Evolutionary conservation across 1,140 invertebrate genomes (phyloP), one percentile per base, ranked within the genome.

Genomic region (Scaptomyza montana): DNA sequence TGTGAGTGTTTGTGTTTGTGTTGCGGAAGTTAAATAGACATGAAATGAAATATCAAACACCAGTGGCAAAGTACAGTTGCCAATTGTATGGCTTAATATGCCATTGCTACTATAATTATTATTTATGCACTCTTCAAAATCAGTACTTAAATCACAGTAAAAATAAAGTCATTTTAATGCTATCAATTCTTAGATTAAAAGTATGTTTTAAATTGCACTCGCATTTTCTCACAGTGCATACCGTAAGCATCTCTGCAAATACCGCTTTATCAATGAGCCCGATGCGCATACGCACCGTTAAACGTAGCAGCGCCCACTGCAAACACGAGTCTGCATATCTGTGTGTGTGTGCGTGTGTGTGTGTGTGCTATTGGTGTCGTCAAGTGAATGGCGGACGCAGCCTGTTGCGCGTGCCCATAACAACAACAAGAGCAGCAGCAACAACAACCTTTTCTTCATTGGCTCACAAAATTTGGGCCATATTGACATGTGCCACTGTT

Each of bases 381-480:
- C 79, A 72, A 72, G 74, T 75, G 68, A 75, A 75, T 75, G 73
- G 73, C 43, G 60, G 54, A 64, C 67, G 33, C 71, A 60, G 16
- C 16, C 16, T 16, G 16, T 16, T 16, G 16, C 16, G 16, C 16
- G 16, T 16, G 16, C 16, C 16, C 16, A 16, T 16, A 16, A 16
- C 50, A 68, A 60, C 57, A 70, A 45, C 74, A n/a, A n/a, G n/a
- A n/a, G n/a, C n/a, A n/a, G n/a, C n/a, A n/a, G n/a, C n/a, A 61
- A 72, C 45, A 70, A 53, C 79, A 85, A 85, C 80, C 80, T 80
- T 80, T 85, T 84, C 56, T 74, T 59, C 86, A 64, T 87, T 73
- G 68, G 78, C 80, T 80, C 54, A 75, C 36, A 66, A 68, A 57
- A 81, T 87, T 86, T 87, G 84, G 82, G 75, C 78, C 78, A 86